Base-by-base conservation (phyloP, 2,888 invertebrate species). In the Caenorhabditis virilis region DNA sequence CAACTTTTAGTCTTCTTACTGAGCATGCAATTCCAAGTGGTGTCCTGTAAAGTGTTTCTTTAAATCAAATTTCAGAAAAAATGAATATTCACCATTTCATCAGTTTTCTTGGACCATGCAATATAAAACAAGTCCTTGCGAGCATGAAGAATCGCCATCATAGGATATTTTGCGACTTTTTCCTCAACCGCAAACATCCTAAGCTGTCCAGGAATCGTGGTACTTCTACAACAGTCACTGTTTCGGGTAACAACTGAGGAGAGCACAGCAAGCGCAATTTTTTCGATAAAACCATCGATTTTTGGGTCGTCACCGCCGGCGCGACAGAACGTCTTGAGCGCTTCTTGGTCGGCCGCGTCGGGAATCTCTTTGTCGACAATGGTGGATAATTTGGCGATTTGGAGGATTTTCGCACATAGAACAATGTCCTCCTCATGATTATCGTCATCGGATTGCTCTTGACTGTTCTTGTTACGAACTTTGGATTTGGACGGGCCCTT, bases 141-240 rank as follows among this genome's bases (percentile, higher is more conserved):
- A 9, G 42, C 57, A 42, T 46, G 48, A 41, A 63, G 11, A 18
- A 63, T 27, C 4, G 53, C 63, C 43, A 57, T 57, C 63, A 63
- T 49, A 15, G 63, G 63, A 15, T 36, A 5, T 49, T 53, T 57
- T 11, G 63, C 51, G 23, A 54, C 57, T 20, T 54, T 57, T 18
- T 63, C 63, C 25, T 63, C 63, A 11, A 63, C 63, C 1, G 57
- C 57, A 39, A 57, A 63, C 35, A 63, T 43, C 26, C 57, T 27
- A 7, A 63, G 22, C 15, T 63, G 49, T 18, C 63, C 63, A 3
- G 63, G 48, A 45, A 63, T 39, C 1, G 25, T 18, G 2, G 50
- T 23, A 13, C 42, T 20, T 3, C 63, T 43, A 20, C 52, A 18
- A 27, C 45, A 52, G 13, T 63, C 63, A n/a, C n/a, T n/a, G 33